phyloP scores from a whole-genome alignment of 2,797 vertebrate species.

The Lepilemur ruficaudatus region DNA sequence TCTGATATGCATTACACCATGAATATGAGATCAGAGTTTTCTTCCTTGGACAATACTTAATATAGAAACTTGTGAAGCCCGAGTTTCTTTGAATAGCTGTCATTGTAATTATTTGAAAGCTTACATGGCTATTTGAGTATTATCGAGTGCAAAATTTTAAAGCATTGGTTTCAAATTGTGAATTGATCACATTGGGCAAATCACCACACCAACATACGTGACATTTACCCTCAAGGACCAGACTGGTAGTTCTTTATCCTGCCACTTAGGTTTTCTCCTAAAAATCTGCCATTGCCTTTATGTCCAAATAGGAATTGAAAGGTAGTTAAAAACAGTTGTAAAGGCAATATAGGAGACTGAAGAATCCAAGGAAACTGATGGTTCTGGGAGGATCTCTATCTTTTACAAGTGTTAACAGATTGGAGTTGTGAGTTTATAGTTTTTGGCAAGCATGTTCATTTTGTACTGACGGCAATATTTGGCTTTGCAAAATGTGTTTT shows the following conservation, averaged over 20 bases:
- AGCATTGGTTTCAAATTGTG: not conserved
- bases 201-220: not conserved
- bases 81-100: not conserved
- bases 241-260: not conserved
- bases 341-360: conserved; percentile 22
- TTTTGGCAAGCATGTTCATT: conserved; percentile 68
- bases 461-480: conserved; percentile 65
- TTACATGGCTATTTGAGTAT: not conserved
- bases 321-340: conserved; percentile 22
- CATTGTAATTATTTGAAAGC: conserved; percentile 39
- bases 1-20: not conserved
- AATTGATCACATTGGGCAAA: not conserved
- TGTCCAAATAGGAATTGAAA: conserved; percentile 36
- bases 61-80: not conserved
- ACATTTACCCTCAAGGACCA: not conserved
- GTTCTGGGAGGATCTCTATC: conserved; percentile 41
- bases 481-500: conserved; percentile 69
- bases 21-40: conserved; percentile 39
- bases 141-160: not conserved
- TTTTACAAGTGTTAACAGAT: conserved; percentile 65
- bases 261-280: not conserved
- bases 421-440: conserved; percentile 51
- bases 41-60: conserved; percentile 16
- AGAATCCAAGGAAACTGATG: conserved; percentile 53
- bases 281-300: not conserved